These are phyloP conservation scores for Conger conger DNA, from an alignment of 2,113 vertebrate genomes.

Conservation along the genomic window DNA sequence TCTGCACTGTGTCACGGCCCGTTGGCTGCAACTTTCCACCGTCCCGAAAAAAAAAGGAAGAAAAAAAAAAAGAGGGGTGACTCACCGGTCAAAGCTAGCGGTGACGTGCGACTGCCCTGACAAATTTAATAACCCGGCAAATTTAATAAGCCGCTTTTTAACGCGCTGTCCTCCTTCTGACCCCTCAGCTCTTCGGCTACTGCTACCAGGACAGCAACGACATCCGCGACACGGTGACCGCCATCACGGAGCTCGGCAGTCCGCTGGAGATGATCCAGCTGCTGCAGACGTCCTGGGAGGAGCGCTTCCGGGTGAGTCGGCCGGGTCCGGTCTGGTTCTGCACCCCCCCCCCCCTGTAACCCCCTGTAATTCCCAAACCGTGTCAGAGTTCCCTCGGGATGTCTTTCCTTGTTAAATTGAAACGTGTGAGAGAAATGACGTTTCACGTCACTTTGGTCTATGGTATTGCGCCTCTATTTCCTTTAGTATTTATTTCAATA, in stretches of 20 bases:
- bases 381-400: too few relatives aligned
- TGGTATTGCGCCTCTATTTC: too few relatives aligned
- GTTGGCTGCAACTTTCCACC: neutral
- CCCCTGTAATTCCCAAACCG: too few relatives aligned
- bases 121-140: neutral
- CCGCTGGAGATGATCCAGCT: slow-evolving; percentile 91
- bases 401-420: too few relatives aligned
- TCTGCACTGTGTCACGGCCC: neutral
- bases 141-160: neutral
- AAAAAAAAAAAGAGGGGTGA: neutral
- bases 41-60: neutral
- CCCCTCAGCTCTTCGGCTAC: slow-evolving; percentile 80
- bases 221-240: slow-evolving; percentile 82
- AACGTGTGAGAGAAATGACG: too few relatives aligned
- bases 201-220: slow-evolving; percentile 87
- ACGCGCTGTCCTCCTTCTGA: slow-evolving; percentile 27
- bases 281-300: slow-evolving; percentile 88
- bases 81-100: neutral
- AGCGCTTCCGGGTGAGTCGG: slow-evolving; percentile 82
- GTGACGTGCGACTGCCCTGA: too few relatives aligned
- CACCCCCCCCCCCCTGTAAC: too few relatives aligned
- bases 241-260: slow-evolving; percentile 86
- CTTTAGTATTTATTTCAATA: too few relatives aligned
- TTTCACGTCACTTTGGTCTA: too few relatives aligned
- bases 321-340: neutral